These are phyloP conservation scores for Muntiacus muntjak DNA, from an alignment of 2,113 vertebrate genomes.

Conservation along the genomic window DNA sequence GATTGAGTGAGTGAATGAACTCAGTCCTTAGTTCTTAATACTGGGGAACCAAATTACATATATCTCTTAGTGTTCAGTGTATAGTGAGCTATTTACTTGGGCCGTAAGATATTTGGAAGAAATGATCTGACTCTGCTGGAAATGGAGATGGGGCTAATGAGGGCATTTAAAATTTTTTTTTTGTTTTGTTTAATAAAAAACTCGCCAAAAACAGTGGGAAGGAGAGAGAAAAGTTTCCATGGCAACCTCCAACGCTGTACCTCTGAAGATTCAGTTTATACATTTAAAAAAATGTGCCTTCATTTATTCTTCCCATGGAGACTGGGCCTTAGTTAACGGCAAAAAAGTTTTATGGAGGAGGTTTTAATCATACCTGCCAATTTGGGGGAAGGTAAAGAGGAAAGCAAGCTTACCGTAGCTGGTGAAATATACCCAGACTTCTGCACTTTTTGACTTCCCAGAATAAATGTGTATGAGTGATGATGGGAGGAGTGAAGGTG, in stretches of 20 bases:
- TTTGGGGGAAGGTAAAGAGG: neutral
- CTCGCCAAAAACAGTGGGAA: conserved; percentile 78
- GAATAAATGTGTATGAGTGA: neutral
- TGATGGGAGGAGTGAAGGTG: accelerated
- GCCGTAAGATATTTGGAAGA: neutral
- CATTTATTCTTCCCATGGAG: conserved; percentile 63
- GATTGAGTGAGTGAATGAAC: neutral
- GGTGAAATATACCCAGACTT: neutral
- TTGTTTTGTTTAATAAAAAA: conserved; percentile 66
- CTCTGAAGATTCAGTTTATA: conserved; percentile 73
- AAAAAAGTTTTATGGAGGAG: conserved; percentile 59
- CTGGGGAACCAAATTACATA: neutral
- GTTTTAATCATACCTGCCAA: conserved; percentile 68
- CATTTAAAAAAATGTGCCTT: conserved; percentile 68
- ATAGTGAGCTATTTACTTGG: neutral
- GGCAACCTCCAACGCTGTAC: conserved; percentile 77
- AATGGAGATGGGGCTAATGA: conserved; percentile 44
- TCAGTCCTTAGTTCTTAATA: neutral
- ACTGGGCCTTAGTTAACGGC: conserved; percentile 45
- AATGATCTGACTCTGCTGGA: neutral
- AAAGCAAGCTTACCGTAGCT: neutral
- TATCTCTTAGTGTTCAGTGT: neutral
- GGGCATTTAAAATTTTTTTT: conserved; percentile 55
- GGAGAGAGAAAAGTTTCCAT: conserved; percentile 80
- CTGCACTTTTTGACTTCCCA: neutral